Evolutionary conservation across 2,113 vertebrate species (phyloP), one percentile per base, ranked within the genome.

Genomic region (Solenodon paradoxus): DNA sequence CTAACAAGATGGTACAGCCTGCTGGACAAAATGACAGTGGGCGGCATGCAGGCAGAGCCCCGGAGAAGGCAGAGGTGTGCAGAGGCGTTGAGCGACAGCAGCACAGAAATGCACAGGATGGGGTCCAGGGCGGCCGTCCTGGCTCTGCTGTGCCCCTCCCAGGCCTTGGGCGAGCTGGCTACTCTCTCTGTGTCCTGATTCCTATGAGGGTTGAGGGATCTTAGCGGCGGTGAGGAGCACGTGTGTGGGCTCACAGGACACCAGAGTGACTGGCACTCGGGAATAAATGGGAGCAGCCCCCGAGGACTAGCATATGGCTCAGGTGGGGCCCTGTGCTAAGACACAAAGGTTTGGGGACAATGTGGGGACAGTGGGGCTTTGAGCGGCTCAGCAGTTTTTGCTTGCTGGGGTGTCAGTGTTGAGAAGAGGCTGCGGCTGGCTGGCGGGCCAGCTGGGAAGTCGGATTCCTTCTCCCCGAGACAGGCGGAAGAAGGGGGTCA

Each of bases 261-360:
- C 30, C 17, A 4, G 53, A 11, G 26, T 1, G 10, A 42, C 1
- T 12, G 24, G 55, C 9, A 9, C n/a, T 61, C 72, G 32, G 0
- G 2, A 4, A 7, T 2, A 26, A 4, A 0, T 9, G 53, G 1
- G 12, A 12, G 10, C 1, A 0, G 8, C 5, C 2, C 26, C 59
- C 3, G 1, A 28, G 53, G 30, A 12, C 3, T 9, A 24, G 32
- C 10, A 9, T 2, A 5, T 5, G 24, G 13, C 15, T 30, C 19
- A 2, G 30, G 78, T 7, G 3, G 40, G 15, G 53, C 7, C 30
- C 35, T 61, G 10, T 1, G 45, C 45, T 16, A 2, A 35, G 35
- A 1, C 22, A 30, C n/a, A 3, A 35, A 11, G 20, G 5, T 28
- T 22, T 17, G 49, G 77, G 24, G 32, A 16, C 28, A 9, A 7